Percentiles rank a stretch among this genome's conserved stretches.
Conservation (phyloP, 1,140 invertebrate genomes). For the Trachymyrmex septentrionalis region DNA sequence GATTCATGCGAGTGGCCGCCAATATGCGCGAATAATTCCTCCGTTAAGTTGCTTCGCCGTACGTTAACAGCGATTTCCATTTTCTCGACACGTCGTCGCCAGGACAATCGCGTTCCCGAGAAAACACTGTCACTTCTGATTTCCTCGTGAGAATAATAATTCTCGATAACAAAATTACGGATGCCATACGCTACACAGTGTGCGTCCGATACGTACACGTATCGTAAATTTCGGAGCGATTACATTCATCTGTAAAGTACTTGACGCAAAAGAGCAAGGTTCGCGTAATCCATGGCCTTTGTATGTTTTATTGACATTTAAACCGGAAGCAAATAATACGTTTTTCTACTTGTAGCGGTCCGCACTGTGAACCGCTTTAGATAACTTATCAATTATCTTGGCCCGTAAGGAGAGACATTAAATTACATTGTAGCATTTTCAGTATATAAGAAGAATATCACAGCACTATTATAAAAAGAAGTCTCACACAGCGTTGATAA, state of each 20-base stretch:
- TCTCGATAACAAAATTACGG: constrained; percentile 49
- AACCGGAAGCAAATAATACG: constrained; percentile 18
- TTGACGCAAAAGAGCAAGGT: background rate
- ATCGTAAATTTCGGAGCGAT: background rate
- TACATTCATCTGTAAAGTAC: background rate
- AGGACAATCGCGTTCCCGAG: constrained; percentile 55
- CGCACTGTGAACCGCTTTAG: constrained; percentile 13
- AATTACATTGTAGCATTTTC: background rate
- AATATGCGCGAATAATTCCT: constrained; percentile 58
- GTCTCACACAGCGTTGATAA: background rate
- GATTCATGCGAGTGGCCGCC: constrained; percentile 70
- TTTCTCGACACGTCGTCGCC: constrained; percentile 58
- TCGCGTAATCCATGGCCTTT: constrained; percentile 35
- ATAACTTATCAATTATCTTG: constrained; percentile 54
- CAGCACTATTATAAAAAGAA: background rate
- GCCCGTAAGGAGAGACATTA: background rate
- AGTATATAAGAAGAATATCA: background rate
- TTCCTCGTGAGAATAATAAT: constrained; percentile 55
- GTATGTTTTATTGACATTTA: constrained; percentile 22
- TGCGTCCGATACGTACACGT: background rate
- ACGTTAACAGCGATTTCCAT: constrained; percentile 68
- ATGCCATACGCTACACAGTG: background rate
- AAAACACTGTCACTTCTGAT: constrained; percentile 52
- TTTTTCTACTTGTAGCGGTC: constrained; percentile 14
- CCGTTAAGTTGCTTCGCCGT: constrained; percentile 63